Percentiles rank a stretch among this genome's conserved stretches.
Conservation (phyloP, 2,888 invertebrate genomes). For the Diarsia mendica region DNA sequence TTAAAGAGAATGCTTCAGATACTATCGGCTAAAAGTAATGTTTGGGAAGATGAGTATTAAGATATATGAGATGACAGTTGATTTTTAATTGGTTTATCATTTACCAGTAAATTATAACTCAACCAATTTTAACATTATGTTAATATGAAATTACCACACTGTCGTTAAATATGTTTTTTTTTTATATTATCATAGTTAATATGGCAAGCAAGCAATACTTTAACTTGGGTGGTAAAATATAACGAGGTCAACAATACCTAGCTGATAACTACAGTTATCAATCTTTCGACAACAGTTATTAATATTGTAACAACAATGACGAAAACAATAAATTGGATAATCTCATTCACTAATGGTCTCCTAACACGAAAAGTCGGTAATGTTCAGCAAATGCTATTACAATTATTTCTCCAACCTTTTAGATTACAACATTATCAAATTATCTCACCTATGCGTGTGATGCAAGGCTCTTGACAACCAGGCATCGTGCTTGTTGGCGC, state of each 20-base stretch:
- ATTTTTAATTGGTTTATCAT: background rate
- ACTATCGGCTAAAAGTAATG: too few species aligned
- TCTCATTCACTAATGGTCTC: slow-evolving; percentile 8
- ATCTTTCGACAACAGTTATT: background rate
- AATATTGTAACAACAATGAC: background rate
- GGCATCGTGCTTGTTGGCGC: slow-evolving; percentile 52
- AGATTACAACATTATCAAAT: slow-evolving; percentile 57
- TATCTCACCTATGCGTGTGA: slow-evolving; percentile 53
- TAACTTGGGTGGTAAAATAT: background rate
- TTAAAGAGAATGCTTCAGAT: background rate
- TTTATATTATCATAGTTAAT: too few species aligned
- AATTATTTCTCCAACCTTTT: slow-evolving; percentile 40
- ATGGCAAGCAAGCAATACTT: background rate
- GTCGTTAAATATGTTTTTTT: too few species aligned
- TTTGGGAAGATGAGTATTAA: background rate
- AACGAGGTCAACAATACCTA: background rate
- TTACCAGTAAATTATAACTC: background rate
- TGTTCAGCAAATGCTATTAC: slow-evolving; percentile 15
- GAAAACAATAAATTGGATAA: slow-evolving; percentile 15
- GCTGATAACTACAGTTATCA: background rate
- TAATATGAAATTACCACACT: background rate
- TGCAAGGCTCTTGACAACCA: slow-evolving; percentile 52
- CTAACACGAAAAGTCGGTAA: slow-evolving; percentile 9
- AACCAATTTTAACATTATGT: background rate
- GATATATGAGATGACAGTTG: background rate